A percentile compares a stretch with the other conserved stretches of the same genome.
Evolutionary conservation across 2,113 vertebrate species (phyloP).

Genomic region (Sterrhoptilus dennistouni): DNA sequence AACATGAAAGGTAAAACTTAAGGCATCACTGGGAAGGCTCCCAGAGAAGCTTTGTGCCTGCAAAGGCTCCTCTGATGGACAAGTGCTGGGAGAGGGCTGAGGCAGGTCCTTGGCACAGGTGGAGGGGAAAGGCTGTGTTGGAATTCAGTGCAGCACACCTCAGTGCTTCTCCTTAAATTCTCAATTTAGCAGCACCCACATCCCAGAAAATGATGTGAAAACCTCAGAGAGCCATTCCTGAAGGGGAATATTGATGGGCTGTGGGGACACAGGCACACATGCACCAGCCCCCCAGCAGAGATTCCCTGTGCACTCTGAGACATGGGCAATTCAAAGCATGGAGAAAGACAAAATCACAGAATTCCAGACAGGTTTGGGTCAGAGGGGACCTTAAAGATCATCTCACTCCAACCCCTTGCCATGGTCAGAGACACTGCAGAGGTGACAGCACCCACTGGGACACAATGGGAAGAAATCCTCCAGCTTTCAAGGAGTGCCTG

Average conservation of each 20-base stretch:
- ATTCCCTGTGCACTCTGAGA: neutral
- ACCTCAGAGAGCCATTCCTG: neutral
- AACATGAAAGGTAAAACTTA: neutral
- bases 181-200: neutral
- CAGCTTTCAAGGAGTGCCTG: neutral
- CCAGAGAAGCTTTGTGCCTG: neutral
- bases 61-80: neutral
- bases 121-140: neutral
- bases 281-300: neutral
- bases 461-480: rapidly evolving
- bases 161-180: neutral
- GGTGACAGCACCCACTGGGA: rapidly evolving
- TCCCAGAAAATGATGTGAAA: neutral
- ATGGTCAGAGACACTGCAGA: neutral
- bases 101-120: neutral
- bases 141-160: neutral
- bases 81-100: neutral
- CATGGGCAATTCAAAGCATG: neutral
- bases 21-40: neutral
- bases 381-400: neutral
- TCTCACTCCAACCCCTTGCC: neutral
- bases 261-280: rapidly evolving
- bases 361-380: neutral
- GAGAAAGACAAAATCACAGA: neutral
- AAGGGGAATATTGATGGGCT: neutral